Base-by-base conservation (phyloP, 2,113 vertebrate species). In the Elephas maximus region DNA sequence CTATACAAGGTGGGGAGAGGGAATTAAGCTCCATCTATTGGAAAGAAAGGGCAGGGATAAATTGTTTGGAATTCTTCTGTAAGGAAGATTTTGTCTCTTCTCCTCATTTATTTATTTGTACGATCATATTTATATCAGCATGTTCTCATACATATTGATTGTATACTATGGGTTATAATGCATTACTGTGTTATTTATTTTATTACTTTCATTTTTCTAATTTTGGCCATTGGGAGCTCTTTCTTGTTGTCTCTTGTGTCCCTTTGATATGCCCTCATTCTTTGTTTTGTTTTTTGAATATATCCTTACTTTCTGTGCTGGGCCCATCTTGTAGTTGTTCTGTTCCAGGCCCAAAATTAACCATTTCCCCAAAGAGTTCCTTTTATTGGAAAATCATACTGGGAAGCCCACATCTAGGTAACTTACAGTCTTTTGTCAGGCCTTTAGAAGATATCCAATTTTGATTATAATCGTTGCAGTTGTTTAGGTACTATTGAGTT, bases 331-430 rank as follows among this genome's bases (percentile, higher is more conserved):
- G 4, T 67, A 4, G 94, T 81, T 91, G 69, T 12, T 4, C 23
- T 90, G 30, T 28, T 20, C 7, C 2, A 23, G 44, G 84, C 57
- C 10, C 4, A 20, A 45, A 94, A 23, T 65, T 8, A 37, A 28
- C 6, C 45, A 85, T 90, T 96, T 95, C 6, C 67, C 65, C 45
- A 85, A 85, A 41, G 8, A 81, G 28, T 23, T 12, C 0, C 20
- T 93, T 95, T 79, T 48, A 51, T 11, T 41, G 30, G 45, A 85
- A 78, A 91, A 69, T 65, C 20, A 44, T 81, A 93, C 60, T 33
- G 91, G 86, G 81, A 93, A 93, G 20, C 8, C 17, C 82, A 87
- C 30, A 76, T 89, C 12, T 73, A 74, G 69, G 33, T 41, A 78
- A 33, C n/a, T 62, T 73, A 60, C 8, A 82, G 1, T 78, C 63